A percentile compares a stretch with the other conserved stretches of the same genome.
Conservation (phyloP, 2,113 vertebrate genomes). For the Scomber japonicus region DNA sequence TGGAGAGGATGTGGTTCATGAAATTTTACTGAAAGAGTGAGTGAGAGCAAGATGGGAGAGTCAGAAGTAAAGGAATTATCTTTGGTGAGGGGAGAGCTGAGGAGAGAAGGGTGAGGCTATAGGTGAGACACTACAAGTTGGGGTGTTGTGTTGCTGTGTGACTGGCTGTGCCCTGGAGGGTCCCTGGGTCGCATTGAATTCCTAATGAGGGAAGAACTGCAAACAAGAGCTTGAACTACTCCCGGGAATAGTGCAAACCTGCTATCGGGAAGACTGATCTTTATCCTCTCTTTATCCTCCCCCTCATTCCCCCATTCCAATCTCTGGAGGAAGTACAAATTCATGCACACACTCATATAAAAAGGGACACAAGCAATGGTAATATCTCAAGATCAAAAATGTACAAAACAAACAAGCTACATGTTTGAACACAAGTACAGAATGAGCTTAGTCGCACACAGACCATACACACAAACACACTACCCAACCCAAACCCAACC, state of each 20-base stretch:
- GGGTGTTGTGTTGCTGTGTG: slow-evolving; percentile 58
- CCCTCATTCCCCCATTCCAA: not conserved
- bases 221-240: slow-evolving; percentile 51
- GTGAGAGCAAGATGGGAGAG: slow-evolving; percentile 12
- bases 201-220: slow-evolving; percentile 70
- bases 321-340: not conserved
- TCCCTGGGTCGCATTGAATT: slow-evolving; percentile 64
- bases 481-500: slow-evolving; percentile 1
- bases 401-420: slow-evolving; percentile 12
- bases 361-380: not conserved
- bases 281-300: slow-evolving; percentile 19
- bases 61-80: slow-evolving; percentile 22
- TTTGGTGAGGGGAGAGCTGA: slow-evolving; percentile 2
- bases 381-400: slow-evolving; percentile 7
- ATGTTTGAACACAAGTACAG: not conserved
- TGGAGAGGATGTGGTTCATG: slow-evolving; percentile 27
- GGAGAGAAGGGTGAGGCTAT: not conserved
- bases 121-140: slow-evolving; percentile 33
- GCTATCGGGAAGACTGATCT: slow-evolving; percentile 37
- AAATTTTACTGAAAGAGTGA: not conserved
- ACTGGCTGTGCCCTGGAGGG: slow-evolving; percentile 30
- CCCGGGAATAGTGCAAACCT: slow-evolving; percentile 56
- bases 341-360: slow-evolving; percentile 6
- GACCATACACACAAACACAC: slow-evolving; percentile 34
- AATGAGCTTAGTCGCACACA: not conserved